Conservation (phyloP, 1,140 invertebrate genomes). For the Periplaneta americana region DNA sequence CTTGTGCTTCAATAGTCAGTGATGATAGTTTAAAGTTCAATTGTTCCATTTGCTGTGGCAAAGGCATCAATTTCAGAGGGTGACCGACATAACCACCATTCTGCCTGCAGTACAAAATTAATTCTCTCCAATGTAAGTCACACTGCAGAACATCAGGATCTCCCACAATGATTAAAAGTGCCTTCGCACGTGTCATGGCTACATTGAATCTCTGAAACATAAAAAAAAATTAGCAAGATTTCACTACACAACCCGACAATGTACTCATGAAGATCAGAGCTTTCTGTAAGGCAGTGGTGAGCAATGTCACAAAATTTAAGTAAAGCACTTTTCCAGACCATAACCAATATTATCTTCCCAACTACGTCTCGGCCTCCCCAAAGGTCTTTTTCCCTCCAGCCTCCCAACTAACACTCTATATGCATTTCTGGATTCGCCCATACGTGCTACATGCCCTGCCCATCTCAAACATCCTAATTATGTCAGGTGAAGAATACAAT, state of each 20-base stretch:
- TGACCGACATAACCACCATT: not conserved
- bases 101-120: not conserved
- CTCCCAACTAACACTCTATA: too few relatives aligned
- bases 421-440: too few relatives aligned
- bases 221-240: not conserved
- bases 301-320: too few relatives aligned
- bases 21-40: not conserved
- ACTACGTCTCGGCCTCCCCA: too few relatives aligned
- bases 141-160: constrained; percentile 45
- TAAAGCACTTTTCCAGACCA: too few relatives aligned
- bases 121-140: constrained; percentile 40
- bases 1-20: not conserved
- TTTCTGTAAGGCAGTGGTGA: not conserved
- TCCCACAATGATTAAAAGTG: constrained; percentile 50
- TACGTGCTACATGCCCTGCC: too few relatives aligned
- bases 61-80: not conserved
- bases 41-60: not conserved
- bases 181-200: constrained; percentile 46
- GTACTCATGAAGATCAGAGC: not conserved
- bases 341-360: too few relatives aligned
- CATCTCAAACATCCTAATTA: too few relatives aligned
- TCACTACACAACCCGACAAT: not conserved
- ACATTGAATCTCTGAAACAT: constrained; percentile 46
- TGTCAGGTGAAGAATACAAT: too few relatives aligned
- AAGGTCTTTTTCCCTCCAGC: too few relatives aligned